Evolutionary conservation across 1,140 invertebrate species (phyloP).

Genomic region (Drosophila elegans): DNA sequence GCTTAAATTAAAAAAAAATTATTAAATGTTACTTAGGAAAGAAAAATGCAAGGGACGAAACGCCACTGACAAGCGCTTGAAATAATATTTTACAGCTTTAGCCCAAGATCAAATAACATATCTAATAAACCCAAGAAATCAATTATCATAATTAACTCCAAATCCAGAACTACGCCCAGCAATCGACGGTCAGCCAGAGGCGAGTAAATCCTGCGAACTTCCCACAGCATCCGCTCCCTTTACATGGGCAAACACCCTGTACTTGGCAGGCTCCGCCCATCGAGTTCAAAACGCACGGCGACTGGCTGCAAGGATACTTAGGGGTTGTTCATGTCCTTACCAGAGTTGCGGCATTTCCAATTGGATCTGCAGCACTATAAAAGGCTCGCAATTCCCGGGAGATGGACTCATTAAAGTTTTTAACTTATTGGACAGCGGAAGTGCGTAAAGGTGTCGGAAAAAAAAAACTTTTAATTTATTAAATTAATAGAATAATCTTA

Average conservation of each 20-base stretch:
- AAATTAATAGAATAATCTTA: neutral
- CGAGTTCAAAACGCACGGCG: conserved; percentile 32
- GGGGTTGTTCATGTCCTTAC: conserved; percentile 47
- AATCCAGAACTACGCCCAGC: neutral
- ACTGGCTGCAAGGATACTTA: conserved; percentile 60
- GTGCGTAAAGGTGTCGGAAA: conserved; percentile 9
- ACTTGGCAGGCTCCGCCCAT: conserved; percentile 72
- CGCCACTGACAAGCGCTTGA: too few relatives aligned
- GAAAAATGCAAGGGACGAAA: too few relatives aligned
- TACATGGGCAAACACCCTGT: conserved; percentile 60
- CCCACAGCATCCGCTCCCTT: conserved; percentile 52
- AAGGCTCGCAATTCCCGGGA: conserved; percentile 70
- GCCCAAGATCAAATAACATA: neutral
- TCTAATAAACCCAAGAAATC: neutral
- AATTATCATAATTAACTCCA: conserved; percentile 36
- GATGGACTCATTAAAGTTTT: conserved; percentile 64
- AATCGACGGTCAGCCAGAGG: conserved; percentile 1
- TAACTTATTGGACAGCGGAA: conserved; percentile 66
- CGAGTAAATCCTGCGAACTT: conserved; percentile 32
- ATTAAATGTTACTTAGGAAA: too few relatives aligned
- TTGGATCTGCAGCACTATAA: conserved; percentile 72
- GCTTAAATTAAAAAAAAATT: too few relatives aligned
- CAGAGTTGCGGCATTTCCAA: conserved; percentile 60
- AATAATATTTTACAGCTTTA: too few relatives aligned
- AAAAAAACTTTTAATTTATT: neutral